Base-by-base conservation (phyloP, 2,888 invertebrate species). In the Oithona nana region DNA sequence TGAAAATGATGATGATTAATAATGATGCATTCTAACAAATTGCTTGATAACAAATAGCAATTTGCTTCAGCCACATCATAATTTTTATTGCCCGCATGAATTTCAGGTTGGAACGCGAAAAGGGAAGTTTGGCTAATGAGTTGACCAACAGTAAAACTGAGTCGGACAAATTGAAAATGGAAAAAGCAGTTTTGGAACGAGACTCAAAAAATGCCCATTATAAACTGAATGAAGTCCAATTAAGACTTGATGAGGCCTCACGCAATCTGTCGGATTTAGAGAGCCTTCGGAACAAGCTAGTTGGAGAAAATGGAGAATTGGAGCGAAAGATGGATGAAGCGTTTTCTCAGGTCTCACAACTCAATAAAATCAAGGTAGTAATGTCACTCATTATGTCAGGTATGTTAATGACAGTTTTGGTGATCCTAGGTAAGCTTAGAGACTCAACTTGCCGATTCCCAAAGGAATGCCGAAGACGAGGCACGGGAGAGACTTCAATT, bases 221-320 rank as follows among this genome's bases (percentile, higher is more conserved):
- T 79, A 88, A 93, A 76, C 81, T 94, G 74, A 86, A 88, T 75
- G 98, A 98, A 76, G 81, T 88, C 68, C 92, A 92, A 78, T 81
- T 84, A 74, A 95, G 92, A 81, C 81, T 95, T 74, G 97, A 98
- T 71, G 98, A 98, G 75, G 85, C 90, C 76, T 88, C 88, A 81
- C 88, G 97, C 77, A 88, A 89, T 67, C 81, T 97, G 73, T 88
- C 88, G 75, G 98, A 99, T 80, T 87, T 97, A 78, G 92, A 93
- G 74, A 84, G 89, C 71, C 83, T 88, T 75, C 97, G 97, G 84
- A 90, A 90, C 86, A 92, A 94, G 81, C 78, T 94, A 76, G 87
- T 88, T 74, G 88, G 88, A 72, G 98, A 98, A 78, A 94, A 92
- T 83, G 84, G 88, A 69, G 97, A 98, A 77, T 83, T 97, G 68